Percentiles rank a stretch among this genome's conserved stretches.
Conservation (phyloP, 2,113 vertebrate genomes). For the Myiagra hebetior region DNA sequence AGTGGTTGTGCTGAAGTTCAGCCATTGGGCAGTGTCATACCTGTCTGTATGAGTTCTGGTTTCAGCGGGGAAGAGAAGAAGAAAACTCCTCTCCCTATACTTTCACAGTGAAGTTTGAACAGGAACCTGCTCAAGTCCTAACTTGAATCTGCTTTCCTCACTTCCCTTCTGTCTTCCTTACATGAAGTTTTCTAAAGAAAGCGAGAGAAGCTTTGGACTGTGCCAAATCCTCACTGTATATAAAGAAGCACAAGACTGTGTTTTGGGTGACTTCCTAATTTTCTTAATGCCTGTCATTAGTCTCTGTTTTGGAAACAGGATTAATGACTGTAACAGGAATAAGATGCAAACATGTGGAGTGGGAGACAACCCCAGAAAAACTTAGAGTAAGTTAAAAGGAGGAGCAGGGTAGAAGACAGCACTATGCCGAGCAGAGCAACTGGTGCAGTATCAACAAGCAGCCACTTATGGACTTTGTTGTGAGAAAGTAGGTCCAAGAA, state of each 20-base stretch:
- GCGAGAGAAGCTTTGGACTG: neutral
- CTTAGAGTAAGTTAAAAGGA: neutral
- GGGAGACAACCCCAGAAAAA: neutral
- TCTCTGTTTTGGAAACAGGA: neutral
- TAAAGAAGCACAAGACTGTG: neutral
- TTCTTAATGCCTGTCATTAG: neutral
- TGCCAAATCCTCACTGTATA: neutral
- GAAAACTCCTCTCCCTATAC: neutral
- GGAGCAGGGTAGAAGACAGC: neutral
- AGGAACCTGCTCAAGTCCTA: neutral
- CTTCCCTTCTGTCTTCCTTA: neutral
- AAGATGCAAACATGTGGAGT: neutral
- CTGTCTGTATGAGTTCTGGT: neutral
- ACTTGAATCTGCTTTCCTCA: neutral
- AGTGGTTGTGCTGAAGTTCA: neutral
- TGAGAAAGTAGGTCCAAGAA: neutral
- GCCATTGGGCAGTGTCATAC: no score
- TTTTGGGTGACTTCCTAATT: neutral
- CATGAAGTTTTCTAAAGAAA: neutral
- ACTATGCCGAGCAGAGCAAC: rapidly evolving
- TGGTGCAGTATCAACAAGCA: neutral
- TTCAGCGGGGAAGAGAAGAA: neutral
- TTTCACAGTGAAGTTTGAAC: neutral
- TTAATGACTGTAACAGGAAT: neutral
- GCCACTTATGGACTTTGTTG: neutral